Conservation (phyloP, 1,140 invertebrate genomes). For the Drosophila parabipectinata region DNA sequence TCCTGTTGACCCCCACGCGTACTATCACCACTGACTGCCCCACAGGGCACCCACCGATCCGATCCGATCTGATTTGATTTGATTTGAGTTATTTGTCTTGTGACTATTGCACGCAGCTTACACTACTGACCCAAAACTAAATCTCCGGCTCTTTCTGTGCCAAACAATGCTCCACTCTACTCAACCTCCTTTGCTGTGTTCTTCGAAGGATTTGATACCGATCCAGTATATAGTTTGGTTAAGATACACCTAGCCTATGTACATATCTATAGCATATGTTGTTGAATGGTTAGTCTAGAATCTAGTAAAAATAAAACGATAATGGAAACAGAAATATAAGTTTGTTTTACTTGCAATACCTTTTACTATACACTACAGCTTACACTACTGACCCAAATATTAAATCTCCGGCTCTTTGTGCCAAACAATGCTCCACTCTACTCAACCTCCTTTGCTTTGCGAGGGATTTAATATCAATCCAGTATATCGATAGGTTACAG, state of each 20-base stretch:
- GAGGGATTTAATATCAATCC: no score
- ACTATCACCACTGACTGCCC: conserved; percentile 61
- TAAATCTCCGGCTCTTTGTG: no score
- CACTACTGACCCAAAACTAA: conserved; percentile 23
- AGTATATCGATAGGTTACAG: no score
- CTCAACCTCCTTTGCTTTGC: no score
- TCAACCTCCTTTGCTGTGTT: conserved; percentile 57
- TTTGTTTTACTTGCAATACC: neutral
- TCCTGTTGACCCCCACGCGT: conserved; percentile 61
- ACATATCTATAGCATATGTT: conserved; percentile 34
- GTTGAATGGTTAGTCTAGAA: conserved; percentile 43
- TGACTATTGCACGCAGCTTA: conserved; percentile 34
- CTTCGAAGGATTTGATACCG: conserved; percentile 59
- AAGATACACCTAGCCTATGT: conserved; percentile 50
- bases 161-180: conserved; percentile 21
- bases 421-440: no score
- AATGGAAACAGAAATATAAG: conserved; percentile 4
- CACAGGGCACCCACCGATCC: conserved; percentile 18
- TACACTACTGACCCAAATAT: no score
- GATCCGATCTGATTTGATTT: conserved; percentile 32
- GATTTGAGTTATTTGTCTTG: conserved; percentile 1
- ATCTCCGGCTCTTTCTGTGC: conserved; percentile 25
- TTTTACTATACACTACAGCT: no score
- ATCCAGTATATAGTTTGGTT: conserved; percentile 45
- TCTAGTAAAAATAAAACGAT: conserved; percentile 28